phyloP scores from a whole-genome alignment of 2,888 invertebrate genomes.

The Stenoptilia bipunctidactyla region DNA sequence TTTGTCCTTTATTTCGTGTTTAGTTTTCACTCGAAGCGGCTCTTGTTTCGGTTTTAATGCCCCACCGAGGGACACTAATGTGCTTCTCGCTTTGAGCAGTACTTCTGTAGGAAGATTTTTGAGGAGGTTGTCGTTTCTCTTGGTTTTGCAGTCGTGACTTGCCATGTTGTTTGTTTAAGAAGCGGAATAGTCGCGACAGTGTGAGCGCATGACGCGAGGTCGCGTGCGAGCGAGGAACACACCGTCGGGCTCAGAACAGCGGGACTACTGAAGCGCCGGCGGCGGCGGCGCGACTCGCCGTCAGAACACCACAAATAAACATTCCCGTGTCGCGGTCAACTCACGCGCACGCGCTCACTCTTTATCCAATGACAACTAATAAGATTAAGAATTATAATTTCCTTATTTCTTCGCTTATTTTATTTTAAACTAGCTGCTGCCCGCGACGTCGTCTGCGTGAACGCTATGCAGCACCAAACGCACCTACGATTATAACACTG shows the following conservation, averaged over 20 bases:
- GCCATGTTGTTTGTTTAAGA: constrained; percentile 1
- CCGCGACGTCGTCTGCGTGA: too few species aligned
- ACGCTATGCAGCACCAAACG: too few species aligned
- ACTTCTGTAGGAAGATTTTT: constrained; percentile 61
- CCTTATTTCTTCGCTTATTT: too few species aligned
- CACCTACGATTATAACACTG: too few species aligned
- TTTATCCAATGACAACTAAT: neutral
- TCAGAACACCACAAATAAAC: constrained; percentile 60
- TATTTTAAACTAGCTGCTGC: too few species aligned
- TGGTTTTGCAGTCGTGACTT: constrained; percentile 39
- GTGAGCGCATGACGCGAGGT: constrained; percentile 12
- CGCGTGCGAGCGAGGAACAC: too few species aligned
- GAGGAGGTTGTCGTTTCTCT: constrained; percentile 48
- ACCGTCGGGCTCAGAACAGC: constrained; percentile 15
- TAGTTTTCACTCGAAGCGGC: constrained; percentile 32
- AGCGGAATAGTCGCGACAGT: constrained; percentile 48
- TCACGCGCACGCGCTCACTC: neutral
- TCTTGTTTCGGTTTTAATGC: constrained; percentile 57
- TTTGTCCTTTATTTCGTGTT: constrained; percentile 60
- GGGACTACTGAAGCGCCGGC: constrained; percentile 45
- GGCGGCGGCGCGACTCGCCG: constrained; percentile 39
- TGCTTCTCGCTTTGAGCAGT: constrained; percentile 51
- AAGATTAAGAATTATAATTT: too few species aligned
- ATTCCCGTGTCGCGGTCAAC: constrained; percentile 36
- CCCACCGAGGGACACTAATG: constrained; percentile 53